Base-by-base conservation (phyloP, 2,888 invertebrate species). In the Yponomeuta sedellus region DNA sequence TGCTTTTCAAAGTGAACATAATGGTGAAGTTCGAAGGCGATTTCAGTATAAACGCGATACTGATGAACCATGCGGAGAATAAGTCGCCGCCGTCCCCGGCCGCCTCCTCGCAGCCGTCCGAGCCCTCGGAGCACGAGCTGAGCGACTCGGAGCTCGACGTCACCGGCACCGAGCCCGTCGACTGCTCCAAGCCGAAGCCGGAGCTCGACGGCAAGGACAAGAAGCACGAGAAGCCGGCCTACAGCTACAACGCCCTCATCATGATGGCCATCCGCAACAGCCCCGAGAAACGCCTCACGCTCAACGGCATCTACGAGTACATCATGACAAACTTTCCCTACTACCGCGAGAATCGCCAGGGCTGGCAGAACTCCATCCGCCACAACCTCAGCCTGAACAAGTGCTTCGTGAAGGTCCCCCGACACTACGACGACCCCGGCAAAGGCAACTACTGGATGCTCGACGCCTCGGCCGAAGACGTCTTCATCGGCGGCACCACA, bases 361-460 rank as follows among this genome's bases (percentile, higher is more conserved):
- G 98, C 19, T 98, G 98, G 98, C 98, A 98, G 84, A 98, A 98
- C 81, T 97, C 97, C 11, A 98, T 98, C 70, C 92, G 98, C 1
- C 98, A 98, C 86, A 98, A 98, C 83, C 91, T 98, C 1, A 96
- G 96, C 73, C 90, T 98, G 72, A 98, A 98, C 88, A 98, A 98
- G 87, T 98, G 97, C 80, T 98, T 98, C 82, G 96, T 98, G 59
- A 98, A 98, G 88, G 96, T 96, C 59, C 96, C 97, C 0, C 92
- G 98, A 0, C 97, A 97, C 77, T 98, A 97, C 85, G 97, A 98
- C 82, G 98, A 98, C 80, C 98, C 98, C 0, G 98, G 98, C 8
- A 98, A 98, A 83, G 98, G 98, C 0, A 98, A 98, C 88, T 98
- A 98, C 86, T 98, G 98, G 98, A 98, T 97, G 97, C 85, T 98